Evolutionary conservation across 2,797 vertebrate species (phyloP), one percentile per base, ranked within the genome.

Genomic region (Geotrypetes seraphini): DNA sequence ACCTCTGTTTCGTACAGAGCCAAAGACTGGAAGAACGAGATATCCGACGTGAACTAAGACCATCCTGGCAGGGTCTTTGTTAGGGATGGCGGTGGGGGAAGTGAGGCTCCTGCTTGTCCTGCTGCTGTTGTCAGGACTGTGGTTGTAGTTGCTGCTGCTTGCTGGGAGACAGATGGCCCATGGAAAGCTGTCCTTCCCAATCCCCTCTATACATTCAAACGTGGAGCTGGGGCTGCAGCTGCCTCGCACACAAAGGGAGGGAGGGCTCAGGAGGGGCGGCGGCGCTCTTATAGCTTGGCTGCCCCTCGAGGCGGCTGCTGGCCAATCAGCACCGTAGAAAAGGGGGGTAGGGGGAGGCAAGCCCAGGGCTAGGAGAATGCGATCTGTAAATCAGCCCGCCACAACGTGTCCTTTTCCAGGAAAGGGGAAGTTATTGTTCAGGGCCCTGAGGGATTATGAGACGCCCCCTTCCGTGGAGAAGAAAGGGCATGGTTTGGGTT

Each of bases 1-100:
- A 96, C 92, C 92, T 96, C 92, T 89, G 75, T 87, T 96, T 83
- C 90, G 90, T 74, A 96, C 90, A 75, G 92, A 92, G 80, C 91
- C 91, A 76, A 96, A 96, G 78, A 96, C 91, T 60, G 92, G 92
- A 76, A 96, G 91, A 84, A 96, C 92, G 77, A 96, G 85, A 82
- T 96, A 96, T 79, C 92, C 92, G 53, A 95, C 92, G 75, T 95
- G 92, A 55, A 95, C 91, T 72, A 95, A 85, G 73, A 94, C 92
- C 92, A 96, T 96, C 83, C 86, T 94, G 86, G 81, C 60, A 16
- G 69, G 75, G 82, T 78, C 81, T 81, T 85, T 85, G 86, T 86
- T 85, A 75, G 73, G 66, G 39, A 52, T 62, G 47, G 58, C 53
- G 36, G 49, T 55, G 37, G 39, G 36, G 47, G 18, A 41, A 38